Evolutionary conservation across 1,140 invertebrate genomes (phyloP), one percentile per base, ranked within the genome.

Genomic region (Drosophila eugracilis): DNA sequence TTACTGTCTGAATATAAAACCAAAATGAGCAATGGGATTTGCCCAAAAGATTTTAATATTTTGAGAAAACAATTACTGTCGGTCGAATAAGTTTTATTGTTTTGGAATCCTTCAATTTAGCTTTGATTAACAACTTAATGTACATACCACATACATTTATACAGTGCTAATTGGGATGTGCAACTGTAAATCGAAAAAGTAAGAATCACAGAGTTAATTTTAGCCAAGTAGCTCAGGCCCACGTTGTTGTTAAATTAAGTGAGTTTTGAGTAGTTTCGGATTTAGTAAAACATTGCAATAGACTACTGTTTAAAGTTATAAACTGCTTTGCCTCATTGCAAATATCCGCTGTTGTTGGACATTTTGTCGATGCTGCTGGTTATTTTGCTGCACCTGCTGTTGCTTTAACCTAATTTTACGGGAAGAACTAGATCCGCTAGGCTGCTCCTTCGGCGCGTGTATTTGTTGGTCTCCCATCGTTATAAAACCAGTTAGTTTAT

Each of bases 401-500:
- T 50, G 52, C 22, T 62, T 69, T 19, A 14, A 44, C 21, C 54
- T 73, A 19, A 19, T 75, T 6, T 30, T 52, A 1, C 44, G 53
- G 10, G 28, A 22, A 10, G 22, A 14, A n/a, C 24, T 22, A 12
- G 36, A 47, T 9, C 14, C 54, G 24, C 44, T 15, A 0, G 48
- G 19, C 22, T 24, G 37, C 5, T 75, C 57, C 4, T 65, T 78
- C 1, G 54, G 49, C n/a, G 41, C 45, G 26, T 78, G 24, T 9
- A 41, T 52, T 0, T 41, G 37, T 19, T 77, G 69, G n/a, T 77
- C 89, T 1, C 57, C 65, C 2, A 78, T 81, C 0, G 67, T 54
- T 3, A 91, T 37, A 34, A 91, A 90, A 0, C 83, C 90, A 5
- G 79, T 77, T 14, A 91, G 9, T 42, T 89, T 91, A 17, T 76